Evolutionary conservation across 2,113 vertebrate species (phyloP), one percentile per base, ranked within the genome.

Genomic region (Falco punctatus): DNA sequence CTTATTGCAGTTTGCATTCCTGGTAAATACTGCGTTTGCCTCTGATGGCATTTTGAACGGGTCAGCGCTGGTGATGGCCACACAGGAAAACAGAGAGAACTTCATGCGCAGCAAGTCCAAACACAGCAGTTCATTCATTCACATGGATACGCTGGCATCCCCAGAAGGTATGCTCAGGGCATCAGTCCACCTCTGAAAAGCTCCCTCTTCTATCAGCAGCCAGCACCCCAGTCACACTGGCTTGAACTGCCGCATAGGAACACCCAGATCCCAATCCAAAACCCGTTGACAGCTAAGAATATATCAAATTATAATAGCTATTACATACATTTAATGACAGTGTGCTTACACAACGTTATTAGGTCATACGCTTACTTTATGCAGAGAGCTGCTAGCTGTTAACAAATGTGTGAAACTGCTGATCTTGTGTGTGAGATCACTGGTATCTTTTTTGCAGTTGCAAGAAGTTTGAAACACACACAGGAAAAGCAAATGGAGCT

Each of bases 241-340:
- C 88, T 80, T 81, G 69, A 81, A 15, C 77, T 81, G 77, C 86
- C 84, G 26, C 2, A 0, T 27, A 79, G 73, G 81, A 94, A 15
- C 82, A 71, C 55, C n/a, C 72, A 71, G 49, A 84, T 35, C 46
- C 48, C 69, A 7, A 19, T 27, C 51, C 73, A 77, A 87, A 90
- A 81, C 70, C 51, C 90, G 91, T 46, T 91, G 95, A 96, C 92
- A 96, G 79, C 82, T 94, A 24, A 77, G 58, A 91, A 90, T 86
- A 67, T 71, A 80, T 71, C 3, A 15, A 81, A 86, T 92, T 93
- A 44, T 83, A 83, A 78, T 19, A 78, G 72, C 86, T 81, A 86
- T 83, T 88, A 28, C 59, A 94, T 66, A 13, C 27, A 61, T 69
- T 89, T 89, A 90, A 91, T 79, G 87, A 79, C 55, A 23, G 49